A percentile compares a stretch with the other conserved stretches of the same genome.
These are phyloP conservation scores for Drosophila robusta DNA, from an alignment of 2,888 invertebrate genomes.

Conservation along the genomic window DNA sequence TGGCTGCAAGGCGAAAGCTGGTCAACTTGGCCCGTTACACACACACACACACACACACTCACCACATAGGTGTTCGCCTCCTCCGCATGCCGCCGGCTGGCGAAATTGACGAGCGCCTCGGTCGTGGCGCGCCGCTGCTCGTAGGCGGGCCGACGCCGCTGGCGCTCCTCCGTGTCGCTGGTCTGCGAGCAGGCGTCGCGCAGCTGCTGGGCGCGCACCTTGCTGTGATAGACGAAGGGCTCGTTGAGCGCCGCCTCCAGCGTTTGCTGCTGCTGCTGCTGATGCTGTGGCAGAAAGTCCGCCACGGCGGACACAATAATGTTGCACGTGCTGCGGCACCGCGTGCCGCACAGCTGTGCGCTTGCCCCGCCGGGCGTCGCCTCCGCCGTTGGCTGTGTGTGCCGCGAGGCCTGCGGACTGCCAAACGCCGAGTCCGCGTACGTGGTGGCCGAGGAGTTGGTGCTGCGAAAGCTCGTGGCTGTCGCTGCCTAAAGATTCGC, in stretches of 20 bases:
- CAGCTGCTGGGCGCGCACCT: constrained; percentile 82
- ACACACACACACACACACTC: constrained; percentile 21
- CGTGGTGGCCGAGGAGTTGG: constrained; percentile 84
- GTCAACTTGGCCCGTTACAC: too few species aligned
- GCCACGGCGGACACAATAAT: constrained; percentile 87
- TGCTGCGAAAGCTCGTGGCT: constrained; percentile 82
- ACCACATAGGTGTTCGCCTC: constrained; percentile 84
- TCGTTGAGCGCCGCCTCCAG: constrained; percentile 61
- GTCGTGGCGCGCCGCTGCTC: constrained; percentile 81
- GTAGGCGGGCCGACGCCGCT: constrained; percentile 76
- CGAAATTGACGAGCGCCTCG: constrained; percentile 70
- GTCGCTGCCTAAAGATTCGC: constrained; percentile 27
- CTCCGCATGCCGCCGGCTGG: constrained; percentile 72
- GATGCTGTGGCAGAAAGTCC: constrained; percentile 59
- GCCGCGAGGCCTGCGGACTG: constrained; percentile 84
- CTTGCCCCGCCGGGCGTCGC: constrained; percentile 37
- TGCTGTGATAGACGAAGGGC: constrained; percentile 83
- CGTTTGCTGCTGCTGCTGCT: constrained; percentile 51
- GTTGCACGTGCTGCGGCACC: constrained; percentile 89
- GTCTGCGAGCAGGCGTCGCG: constrained; percentile 85
- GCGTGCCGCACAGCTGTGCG: constrained; percentile 79
- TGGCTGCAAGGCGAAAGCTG: constrained; percentile 45
- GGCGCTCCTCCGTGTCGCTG: constrained; percentile 84
- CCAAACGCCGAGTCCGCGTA: constrained; percentile 85
- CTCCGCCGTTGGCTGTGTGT: constrained; percentile 15